Percentiles rank a stretch among this genome's conserved stretches.
Evolutionary conservation across 1,140 invertebrate genomes (phyloP).

Genomic region (Heterodera schachtii): DNA sequence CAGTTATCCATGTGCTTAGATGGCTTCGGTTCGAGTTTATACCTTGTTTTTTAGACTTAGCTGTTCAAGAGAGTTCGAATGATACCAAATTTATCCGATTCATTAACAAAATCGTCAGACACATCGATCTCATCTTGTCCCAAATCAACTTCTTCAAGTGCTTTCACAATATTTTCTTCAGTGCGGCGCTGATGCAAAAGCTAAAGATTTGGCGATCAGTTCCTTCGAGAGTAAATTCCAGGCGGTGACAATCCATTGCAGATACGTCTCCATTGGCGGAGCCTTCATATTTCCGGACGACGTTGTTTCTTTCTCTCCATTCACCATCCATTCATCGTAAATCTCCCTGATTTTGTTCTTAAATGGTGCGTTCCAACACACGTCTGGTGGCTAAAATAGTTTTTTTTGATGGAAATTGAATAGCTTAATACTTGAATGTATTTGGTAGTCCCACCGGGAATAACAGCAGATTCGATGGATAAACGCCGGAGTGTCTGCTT

Average conservation of each 20-base stretch:
- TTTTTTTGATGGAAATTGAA: no score
- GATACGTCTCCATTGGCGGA: conserved; percentile 23
- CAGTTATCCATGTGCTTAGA: no score
- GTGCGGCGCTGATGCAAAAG: no score
- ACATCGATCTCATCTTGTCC: no score
- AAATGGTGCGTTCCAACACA: conserved; percentile 31
- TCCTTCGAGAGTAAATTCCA: conserved; percentile 25
- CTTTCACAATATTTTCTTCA: no score
- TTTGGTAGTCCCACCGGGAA: conserved; percentile 13
- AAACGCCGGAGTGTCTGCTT: background rate
- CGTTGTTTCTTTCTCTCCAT: conserved; percentile 11
- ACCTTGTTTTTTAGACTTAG: no score
- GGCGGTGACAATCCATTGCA: conserved; percentile 20
- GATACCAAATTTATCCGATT: no score
- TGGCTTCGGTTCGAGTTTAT: no score
- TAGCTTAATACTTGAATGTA: background rate
- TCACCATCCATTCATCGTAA: conserved; percentile 24
- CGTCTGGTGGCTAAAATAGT: conserved; percentile 22
- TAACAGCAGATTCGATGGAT: background rate
- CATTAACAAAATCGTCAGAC: no score
- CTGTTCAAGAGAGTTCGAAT: no score
- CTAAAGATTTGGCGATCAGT: conserved; percentile 22
- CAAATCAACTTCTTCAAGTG: no score
- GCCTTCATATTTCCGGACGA: conserved; percentile 21
- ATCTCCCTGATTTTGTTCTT: conserved; percentile 12